A percentile compares a stretch with the other conserved stretches of the same genome.
These are phyloP conservation scores for Pseudorasbora parva DNA, from an alignment of 2,113 vertebrate genomes.

Conservation along the genomic window DNA sequence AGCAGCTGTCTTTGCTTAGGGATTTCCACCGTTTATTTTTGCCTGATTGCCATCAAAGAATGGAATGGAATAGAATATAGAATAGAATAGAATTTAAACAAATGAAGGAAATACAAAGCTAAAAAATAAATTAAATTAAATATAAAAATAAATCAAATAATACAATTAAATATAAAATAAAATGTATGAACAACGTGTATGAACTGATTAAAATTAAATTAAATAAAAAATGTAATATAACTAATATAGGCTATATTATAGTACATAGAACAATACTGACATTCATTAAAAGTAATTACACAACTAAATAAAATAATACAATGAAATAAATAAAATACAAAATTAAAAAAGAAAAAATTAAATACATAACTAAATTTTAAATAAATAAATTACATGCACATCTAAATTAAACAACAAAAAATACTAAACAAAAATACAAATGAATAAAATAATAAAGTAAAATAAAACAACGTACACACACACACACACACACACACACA, in stretches of 20 bases:
- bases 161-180: too few relatives aligned
- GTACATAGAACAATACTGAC: background rate
- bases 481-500: too few relatives aligned
- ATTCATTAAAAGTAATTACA: background rate
- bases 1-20: background rate
- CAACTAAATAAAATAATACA: too few relatives aligned
- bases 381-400: too few relatives aligned
- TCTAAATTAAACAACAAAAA: too few relatives aligned
- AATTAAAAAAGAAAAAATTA: too few relatives aligned
- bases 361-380: background rate
- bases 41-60: background rate
- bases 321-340: too few relatives aligned
- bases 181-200: background rate
- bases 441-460: too few relatives aligned
- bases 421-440: too few relatives aligned
- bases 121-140: background rate
- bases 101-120: background rate
- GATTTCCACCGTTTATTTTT: background rate
- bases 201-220: background rate
- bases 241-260: background rate
- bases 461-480: too few relatives aligned
- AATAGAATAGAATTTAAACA: background rate
- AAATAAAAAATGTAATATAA: background rate
- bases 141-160: background rate
- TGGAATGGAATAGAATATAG: background rate